Percentiles rank a stretch among this genome's conserved stretches.
Conservation (phyloP, 2,888 invertebrate genomes). For the Microctonus brassicae region DNA sequence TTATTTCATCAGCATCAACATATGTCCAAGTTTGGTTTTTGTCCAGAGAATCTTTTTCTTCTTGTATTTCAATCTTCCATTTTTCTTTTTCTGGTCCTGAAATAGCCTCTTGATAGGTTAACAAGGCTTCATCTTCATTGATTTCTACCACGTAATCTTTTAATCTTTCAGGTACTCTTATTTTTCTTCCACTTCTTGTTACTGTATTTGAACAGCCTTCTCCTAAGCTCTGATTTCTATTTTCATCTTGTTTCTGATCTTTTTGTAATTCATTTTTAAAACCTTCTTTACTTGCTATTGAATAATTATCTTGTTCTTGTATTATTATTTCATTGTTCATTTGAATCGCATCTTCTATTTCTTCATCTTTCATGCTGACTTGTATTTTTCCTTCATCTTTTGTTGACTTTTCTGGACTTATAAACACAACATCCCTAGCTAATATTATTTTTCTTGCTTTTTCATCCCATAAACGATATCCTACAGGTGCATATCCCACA, state of each 20-base stretch:
- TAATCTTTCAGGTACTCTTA: slow-evolving; percentile 9
- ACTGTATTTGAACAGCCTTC: background rate
- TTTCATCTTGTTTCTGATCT: background rate
- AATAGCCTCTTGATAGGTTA: slow-evolving; percentile 32
- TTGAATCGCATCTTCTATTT: no score
- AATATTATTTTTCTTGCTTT: no score
- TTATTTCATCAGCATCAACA: background rate
- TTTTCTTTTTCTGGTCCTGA: slow-evolving; percentile 25
- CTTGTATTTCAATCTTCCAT: slow-evolving; percentile 39
- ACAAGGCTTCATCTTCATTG: slow-evolving; percentile 18
- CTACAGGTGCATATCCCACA: no score
- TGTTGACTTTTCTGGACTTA: no score
- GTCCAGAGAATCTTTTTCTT: slow-evolving; percentile 33
- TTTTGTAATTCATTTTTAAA: no score
- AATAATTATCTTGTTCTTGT: no score
- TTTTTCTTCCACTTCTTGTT: slow-evolving; percentile 1
- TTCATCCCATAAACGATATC: no score
- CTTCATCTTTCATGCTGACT: no score
- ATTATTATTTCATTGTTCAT: no score
- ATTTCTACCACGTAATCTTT: slow-evolving; percentile 7
- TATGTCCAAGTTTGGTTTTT: slow-evolving; percentile 38
- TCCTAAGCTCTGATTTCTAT: slow-evolving; percentile 7
- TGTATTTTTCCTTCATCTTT: no score
- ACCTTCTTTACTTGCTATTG: no score
- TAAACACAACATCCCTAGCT: no score